These are phyloP conservation scores for Tetranychus urticae DNA, from an alignment of 1,140 invertebrate species.

Conservation along the genomic window DNA sequence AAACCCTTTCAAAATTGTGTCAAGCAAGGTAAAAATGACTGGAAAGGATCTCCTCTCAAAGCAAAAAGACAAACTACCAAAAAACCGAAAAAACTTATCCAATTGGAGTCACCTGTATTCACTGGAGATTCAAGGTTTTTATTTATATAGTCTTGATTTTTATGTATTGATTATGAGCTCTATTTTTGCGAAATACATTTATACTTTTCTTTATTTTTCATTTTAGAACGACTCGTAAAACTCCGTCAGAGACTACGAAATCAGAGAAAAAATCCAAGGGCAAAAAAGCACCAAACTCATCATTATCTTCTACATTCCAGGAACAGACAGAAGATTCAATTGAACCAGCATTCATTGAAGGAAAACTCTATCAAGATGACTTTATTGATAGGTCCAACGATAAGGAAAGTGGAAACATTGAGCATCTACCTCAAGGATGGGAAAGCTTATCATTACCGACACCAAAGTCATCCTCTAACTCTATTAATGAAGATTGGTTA, in stretches of 20 bases:
- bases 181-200: not conserved
- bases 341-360: not conserved
- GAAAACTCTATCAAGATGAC: slow-evolving; percentile 10
- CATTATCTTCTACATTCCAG: not conserved
- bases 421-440: not conserved
- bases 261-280: not conserved
- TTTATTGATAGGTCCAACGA: slow-evolving; percentile 12
- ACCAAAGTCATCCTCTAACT: not conserved
- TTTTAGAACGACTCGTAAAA: not conserved
- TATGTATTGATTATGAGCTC: not conserved
- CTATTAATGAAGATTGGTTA: not conserved
- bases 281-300: not conserved
- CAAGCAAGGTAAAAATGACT: not conserved
- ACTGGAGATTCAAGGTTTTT: not conserved
- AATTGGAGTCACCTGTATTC: not conserved
- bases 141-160: not conserved
- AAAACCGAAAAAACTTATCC: not conserved
- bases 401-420: slow-evolving; percentile 7
- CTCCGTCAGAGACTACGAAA: not conserved
- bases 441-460: not conserved
- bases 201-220: not conserved
- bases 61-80: not conserved
- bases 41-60: not conserved
- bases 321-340: not conserved
- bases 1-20: not conserved